These are phyloP conservation scores for Drosophila pectinifera DNA, from an alignment of 1,140 invertebrate genomes.

Conservation along the genomic window DNA sequence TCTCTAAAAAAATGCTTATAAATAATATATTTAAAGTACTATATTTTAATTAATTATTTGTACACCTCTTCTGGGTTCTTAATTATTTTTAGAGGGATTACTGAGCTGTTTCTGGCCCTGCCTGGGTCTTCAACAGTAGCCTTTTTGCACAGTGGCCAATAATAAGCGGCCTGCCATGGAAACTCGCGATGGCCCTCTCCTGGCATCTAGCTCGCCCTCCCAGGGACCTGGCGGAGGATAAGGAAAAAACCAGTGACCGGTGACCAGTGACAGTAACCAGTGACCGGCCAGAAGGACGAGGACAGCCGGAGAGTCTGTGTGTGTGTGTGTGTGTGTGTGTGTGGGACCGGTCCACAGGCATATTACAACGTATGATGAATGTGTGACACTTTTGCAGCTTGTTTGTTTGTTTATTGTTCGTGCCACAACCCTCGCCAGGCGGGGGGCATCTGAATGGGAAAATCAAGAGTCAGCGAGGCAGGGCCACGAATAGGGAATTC, in stretches of 20 bases:
- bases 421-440: not conserved
- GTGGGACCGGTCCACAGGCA: slow-evolving; percentile 19
- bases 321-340: too few species aligned
- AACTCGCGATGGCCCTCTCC: slow-evolving; percentile 10
- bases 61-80: too few species aligned
- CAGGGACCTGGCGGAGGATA: not conserved
- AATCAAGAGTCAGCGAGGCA: slow-evolving; percentile 6
- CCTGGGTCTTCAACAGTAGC: too few species aligned
- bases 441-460: slow-evolving; percentile 17
- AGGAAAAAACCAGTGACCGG: not conserved
- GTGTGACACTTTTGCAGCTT: slow-evolving; percentile 76
- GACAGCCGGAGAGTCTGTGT: not conserved
- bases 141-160: not conserved
- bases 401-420: slow-evolving; percentile 79
- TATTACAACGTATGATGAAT: slow-evolving; percentile 71
- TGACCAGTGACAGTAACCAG: slow-evolving; percentile 11
- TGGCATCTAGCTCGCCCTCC: not conserved
- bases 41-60: too few species aligned
- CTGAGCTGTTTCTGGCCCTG: too few species aligned
- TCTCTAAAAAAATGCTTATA: too few species aligned
- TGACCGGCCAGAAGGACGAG: not conserved
- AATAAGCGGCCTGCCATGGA: slow-evolving; percentile 8
- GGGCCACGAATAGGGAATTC: slow-evolving; percentile 5
- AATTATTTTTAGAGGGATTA: too few species aligned
- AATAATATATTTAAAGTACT: too few species aligned